Evolutionary conservation across 2,888 invertebrate genomes (phyloP), one percentile per base, ranked within the genome.

Genomic region (Aromia moschata): DNA sequence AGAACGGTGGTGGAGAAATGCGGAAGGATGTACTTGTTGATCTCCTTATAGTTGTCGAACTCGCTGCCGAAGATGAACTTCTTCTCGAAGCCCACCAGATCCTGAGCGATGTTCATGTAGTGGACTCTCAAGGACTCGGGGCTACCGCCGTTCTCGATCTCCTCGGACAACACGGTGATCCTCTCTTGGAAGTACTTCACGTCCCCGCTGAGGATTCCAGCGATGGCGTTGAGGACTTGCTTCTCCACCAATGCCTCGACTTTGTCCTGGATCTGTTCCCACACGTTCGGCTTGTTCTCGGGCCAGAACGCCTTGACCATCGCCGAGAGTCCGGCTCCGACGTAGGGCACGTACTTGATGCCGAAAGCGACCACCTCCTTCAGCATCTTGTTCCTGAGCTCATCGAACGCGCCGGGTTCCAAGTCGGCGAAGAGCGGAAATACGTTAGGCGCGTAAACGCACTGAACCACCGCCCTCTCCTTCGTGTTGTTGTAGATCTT

Each of bases 61-160:
- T 38, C 30, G 4, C 17, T 18, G 0, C 17, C 25, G 41, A 58
- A 51, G 1, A 9, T 40, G 18, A 58, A 58, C 15, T 52, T 45
- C 1, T 51, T 10, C 17, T 58, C 57, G n/a, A 58, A 51, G 1
- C 57, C 57, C 18, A 58, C 12, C 12, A 58, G 12, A 20, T 40
- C 36, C 20, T 52, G 31, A 5, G 57, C 57, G 9, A 58, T 45
- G 33, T 45, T 38, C 45, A 52, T 52, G 52, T 52, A 58, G 18
- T 58, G 46, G 9, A 14, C 14, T 11, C 14, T 16, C 1, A 45
- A 25, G 10, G 44, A 15, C 17, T 44, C 31, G 0, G 45, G 12
- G 9, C 11, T 17, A n/a, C 1, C 36, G 2, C 25, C 45, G n/a
- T 45, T n/a, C 1, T 58, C 38, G 1, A 58, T 38, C 43, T 58